Conservation (phyloP, 2,888 invertebrate genomes). For the Nycteola revayana region DNA sequence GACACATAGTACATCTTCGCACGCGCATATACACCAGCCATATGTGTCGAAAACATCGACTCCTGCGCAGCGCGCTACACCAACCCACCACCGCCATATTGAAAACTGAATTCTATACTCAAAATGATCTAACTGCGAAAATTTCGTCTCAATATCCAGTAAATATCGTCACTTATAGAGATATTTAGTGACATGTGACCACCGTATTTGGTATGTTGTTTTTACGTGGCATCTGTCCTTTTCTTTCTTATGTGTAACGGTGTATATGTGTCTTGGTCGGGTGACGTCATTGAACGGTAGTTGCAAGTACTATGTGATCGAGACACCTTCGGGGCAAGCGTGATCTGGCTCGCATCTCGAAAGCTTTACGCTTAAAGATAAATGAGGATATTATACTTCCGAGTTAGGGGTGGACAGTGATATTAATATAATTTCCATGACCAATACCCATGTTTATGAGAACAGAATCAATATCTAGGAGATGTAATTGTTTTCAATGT, state of each 20-base stretch:
- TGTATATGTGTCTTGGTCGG: conserved; percentile 43
- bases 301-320: conserved; percentile 37
- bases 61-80: conserved; percentile 38
- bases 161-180: conserved; percentile 50
- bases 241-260: conserved; percentile 22
- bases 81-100: conserved; percentile 21
- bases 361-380: conserved; percentile 16
- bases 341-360: conserved; percentile 17
- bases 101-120: conserved; percentile 40
- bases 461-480: too few species aligned
- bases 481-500: too few species aligned
- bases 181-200: conserved; percentile 76
- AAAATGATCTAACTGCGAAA: conserved; percentile 50
- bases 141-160: conserved; percentile 46
- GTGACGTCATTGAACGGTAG: conserved; percentile 72
- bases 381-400: conserved; percentile 1
- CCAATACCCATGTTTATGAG: too few species aligned
- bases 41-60: conserved; percentile 51
- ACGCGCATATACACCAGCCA: conserved; percentile 41
- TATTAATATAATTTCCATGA: too few species aligned
- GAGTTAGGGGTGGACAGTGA: too few species aligned
- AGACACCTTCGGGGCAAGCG: conserved; percentile 28
- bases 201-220: conserved; percentile 76
- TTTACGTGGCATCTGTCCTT: conserved; percentile 51
- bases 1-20: conserved; percentile 35